Evolutionary conservation across 2,888 invertebrate species (phyloP).

Genomic region (Bombylius discolor): DNA sequence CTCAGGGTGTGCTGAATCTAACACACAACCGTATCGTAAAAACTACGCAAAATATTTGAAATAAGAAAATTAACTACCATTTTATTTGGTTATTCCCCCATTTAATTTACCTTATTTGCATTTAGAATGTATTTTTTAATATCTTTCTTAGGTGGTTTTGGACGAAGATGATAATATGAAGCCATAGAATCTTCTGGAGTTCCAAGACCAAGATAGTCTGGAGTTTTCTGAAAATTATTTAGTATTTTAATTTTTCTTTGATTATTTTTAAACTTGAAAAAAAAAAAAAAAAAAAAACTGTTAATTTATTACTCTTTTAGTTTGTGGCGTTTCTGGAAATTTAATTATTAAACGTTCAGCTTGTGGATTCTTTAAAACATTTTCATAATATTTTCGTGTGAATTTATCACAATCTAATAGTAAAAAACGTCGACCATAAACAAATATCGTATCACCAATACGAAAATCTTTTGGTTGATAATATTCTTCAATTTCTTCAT

Average conservation of each 20-base stretch:
- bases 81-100: not conserved
- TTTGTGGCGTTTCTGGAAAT: constrained; percentile 20
- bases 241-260: not conserved
- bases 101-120: constrained; percentile 43
- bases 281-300: not conserved
- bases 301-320: constrained; percentile 14
- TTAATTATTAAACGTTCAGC: constrained; percentile 26
- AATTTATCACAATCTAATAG: constrained; percentile 68
- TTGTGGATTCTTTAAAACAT: constrained; percentile 18
- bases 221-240: constrained; percentile 10
- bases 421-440: constrained; percentile 57
- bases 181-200: constrained; percentile 64
- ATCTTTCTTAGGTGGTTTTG: constrained; percentile 61
- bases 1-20: constrained; percentile 68
- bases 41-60: constrained; percentile 33
- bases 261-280: not conserved
- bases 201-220: constrained; percentile 40
- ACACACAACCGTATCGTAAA: constrained; percentile 58
- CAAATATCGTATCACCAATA: constrained; percentile 56
- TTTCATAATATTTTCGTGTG: constrained; percentile 61
- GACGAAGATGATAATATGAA: constrained; percentile 55
- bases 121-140: constrained; percentile 62
- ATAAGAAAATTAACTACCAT: too few species aligned
- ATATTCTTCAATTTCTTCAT: constrained; percentile 61
- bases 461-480: constrained; percentile 65